Percentiles rank a stretch among this genome's conserved stretches.
phyloP scores from a whole-genome alignment of 2,797 vertebrate genomes.

The Decapterus maruadsi region DNA sequence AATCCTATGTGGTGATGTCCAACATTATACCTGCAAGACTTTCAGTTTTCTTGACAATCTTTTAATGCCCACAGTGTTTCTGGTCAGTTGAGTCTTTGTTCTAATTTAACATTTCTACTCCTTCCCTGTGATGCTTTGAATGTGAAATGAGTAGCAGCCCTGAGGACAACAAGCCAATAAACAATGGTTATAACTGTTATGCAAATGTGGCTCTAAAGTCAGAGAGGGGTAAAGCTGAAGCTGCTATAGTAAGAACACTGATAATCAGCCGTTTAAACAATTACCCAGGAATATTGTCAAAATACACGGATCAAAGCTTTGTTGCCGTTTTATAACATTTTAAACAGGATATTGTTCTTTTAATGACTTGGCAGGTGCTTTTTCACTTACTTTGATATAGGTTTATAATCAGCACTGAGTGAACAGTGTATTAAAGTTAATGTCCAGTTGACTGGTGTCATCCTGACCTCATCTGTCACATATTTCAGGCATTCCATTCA shows the following conservation, averaged over 20 bases:
- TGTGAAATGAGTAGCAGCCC: constrained; percentile 42
- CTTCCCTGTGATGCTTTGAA: constrained; percentile 52
- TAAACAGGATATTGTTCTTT: not conserved
- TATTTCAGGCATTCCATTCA: not conserved
- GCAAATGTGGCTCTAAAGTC: constrained; percentile 69
- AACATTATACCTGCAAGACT: not conserved
- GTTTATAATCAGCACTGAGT: not conserved
- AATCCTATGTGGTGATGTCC: not conserved
- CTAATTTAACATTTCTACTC: constrained; percentile 17
- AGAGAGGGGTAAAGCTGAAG: constrained; percentile 22
- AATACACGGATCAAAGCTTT: not conserved
- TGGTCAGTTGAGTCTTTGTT: constrained; percentile 38
- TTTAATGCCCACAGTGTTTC: constrained; percentile 3
- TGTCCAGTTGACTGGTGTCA: not conserved
- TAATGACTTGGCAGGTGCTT: constrained; percentile 6
- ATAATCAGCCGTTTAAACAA: not conserved
- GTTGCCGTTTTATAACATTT: not conserved
- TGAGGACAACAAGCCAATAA: constrained; percentile 55
- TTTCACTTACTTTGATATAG: not conserved
- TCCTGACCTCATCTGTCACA: not conserved
- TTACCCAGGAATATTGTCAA: too few relatives aligned
- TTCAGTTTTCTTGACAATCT: not conserved
- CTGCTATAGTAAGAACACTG: not conserved
- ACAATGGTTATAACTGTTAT: constrained; percentile 69
- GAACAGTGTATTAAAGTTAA: not conserved